These are phyloP conservation scores for Cyanoderma ruficeps DNA, from an alignment of 2,113 vertebrate genomes.

Conservation along the genomic window DNA sequence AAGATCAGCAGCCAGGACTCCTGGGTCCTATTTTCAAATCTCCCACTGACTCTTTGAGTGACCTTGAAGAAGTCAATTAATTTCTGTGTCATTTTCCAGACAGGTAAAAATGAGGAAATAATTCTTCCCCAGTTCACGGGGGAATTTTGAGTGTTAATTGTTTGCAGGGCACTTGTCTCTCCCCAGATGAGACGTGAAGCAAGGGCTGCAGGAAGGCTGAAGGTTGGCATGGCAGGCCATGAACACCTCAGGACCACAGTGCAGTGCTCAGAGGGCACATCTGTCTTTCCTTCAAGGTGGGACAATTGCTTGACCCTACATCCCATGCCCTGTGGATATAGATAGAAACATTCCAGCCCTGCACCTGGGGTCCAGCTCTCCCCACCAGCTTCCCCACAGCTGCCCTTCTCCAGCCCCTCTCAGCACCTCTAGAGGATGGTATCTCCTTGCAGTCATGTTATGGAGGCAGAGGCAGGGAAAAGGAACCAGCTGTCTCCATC, in stretches of 20 bases:
- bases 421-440: neutral
- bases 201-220: neutral
- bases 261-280: neutral
- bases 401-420: neutral
- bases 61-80: constrained; percentile 67
- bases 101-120: constrained; percentile 59
- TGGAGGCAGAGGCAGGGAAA: neutral
- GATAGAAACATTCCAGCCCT: neutral
- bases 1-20: constrained; percentile 19
- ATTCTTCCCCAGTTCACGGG: constrained; percentile 15
- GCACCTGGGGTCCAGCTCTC: neutral
- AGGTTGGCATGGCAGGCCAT: neutral
- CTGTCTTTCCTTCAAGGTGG: neutral
- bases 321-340: accelerated
- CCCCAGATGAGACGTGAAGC: neutral
- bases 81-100: constrained; percentile 54
- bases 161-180: constrained; percentile 14
- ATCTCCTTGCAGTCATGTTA: neutral
- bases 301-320: accelerated
- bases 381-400: neutral
- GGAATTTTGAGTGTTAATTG: constrained; percentile 44
- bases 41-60: constrained; percentile 21
- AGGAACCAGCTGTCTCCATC: neutral
- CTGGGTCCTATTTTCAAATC: constrained; percentile 40
- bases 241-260: neutral